Base-by-base conservation (phyloP, 1,140 invertebrate species). In the Helicoverpa armigera region DNA sequence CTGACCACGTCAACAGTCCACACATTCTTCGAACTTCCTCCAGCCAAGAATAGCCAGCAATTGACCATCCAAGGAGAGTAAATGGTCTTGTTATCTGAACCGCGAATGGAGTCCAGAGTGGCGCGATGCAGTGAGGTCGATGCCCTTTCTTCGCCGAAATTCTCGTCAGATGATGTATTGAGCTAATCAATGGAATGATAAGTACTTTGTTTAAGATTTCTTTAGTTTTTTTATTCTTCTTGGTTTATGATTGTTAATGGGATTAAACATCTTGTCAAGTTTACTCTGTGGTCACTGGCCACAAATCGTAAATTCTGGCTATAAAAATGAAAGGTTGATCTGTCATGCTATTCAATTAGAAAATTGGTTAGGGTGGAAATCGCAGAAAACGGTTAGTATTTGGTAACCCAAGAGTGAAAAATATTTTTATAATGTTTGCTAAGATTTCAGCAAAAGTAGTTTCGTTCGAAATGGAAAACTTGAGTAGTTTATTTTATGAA, bases 131-230 rank as follows among this genome's bases (percentile, higher is more conserved):
- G 5, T 51, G 56, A 65, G 80, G 58, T 65, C 58, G 50, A 16
- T 58, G 58, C 78, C 81, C 61, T 23, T 11, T 2, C 16, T 11
- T 23, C 53, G 75, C 78, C 56, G 50, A 60, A 82, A 82, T 70
- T 48, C 61, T 77, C 23, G 54, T 54, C 61, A 77, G 48, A 16
- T 53, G 61, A 53, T 65, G 53, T 35, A 77, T 54, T 23, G 60
- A 23, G 9, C 18, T 13, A 75, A 74, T 60, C 13, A 43, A n/a
- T 16, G 29, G n/a, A 43, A 11, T 60, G 56, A 60, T 60, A 60
- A 74, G 16, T 58, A 18, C 18, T 16, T 58, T 10, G 23, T 58
- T 58, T 23, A 23, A 23, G 23, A 7, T 11, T n/a, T 58, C 18
- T 18, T 13, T 72, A 12, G 7, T 72, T 12, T 29, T 54, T 9